Evolutionary conservation across 2,888 invertebrate species (phyloP), one percentile per base, ranked within the genome.

Genomic region (Ypsolopha sequella): DNA sequence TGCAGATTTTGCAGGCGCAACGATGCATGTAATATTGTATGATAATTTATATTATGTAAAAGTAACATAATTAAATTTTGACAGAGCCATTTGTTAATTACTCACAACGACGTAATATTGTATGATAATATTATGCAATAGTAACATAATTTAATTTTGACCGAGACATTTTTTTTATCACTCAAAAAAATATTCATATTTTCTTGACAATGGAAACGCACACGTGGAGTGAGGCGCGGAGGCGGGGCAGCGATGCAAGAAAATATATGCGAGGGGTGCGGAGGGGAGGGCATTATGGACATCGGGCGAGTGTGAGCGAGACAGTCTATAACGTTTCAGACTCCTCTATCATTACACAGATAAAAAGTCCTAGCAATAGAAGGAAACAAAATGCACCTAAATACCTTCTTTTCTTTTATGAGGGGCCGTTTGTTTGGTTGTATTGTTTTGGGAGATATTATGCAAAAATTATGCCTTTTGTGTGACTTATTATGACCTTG

Each of bases 371-470:
- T 70, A 60, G 56, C 62, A 66, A 65, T 66, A 69, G 64, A 66
- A 73, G 70, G 66, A 74, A 73, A 69, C 78, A 81, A 14, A 80
- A 75, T 79, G 76, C 76, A 76, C 65, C 68, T 70, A 71, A 76
- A 74, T 72, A 76, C 69, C 63, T 70, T n/a, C 46, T 47, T 58
- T 59, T 59, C 66, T 70, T 72, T 68, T 67, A 35, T 46, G 46
- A 46, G 43, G 65, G 66, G 61, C 63, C 24, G 24, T 43, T 63
- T 60, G 58, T 64, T 61, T n/a, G n/a, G 62, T 61, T 63, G 61
- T 60, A 57, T 59, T 65, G 61, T 65, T 69, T 62, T 69, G 67
- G 67, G 70, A 66, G 65, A 61, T 56, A 62, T 62, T 11, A 10
- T 46, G n/a, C 24, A 24, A 24, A 24, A 24, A 24, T 24, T 24